Conservation (phyloP, 2,888 invertebrate genomes). For the Drosophila prostipennis region DNA sequence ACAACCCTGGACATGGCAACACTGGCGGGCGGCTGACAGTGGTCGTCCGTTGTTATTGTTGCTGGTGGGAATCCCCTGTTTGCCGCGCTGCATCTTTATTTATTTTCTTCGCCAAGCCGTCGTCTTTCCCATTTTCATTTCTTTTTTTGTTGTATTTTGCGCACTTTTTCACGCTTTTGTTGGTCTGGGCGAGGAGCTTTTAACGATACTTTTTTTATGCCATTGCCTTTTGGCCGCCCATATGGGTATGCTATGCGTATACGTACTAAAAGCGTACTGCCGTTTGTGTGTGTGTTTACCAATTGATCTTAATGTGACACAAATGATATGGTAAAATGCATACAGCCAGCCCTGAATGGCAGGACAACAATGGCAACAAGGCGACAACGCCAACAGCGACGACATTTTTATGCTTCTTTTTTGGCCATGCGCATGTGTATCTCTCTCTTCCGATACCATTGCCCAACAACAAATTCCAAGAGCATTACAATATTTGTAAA, state of each 20-base stretch:
- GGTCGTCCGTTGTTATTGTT: slow-evolving; percentile 42
- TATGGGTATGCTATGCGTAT: slow-evolving; percentile 20
- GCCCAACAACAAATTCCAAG: slow-evolving; percentile 47
- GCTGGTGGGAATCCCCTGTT: slow-evolving; percentile 38
- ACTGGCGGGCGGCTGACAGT: slow-evolving; percentile 45
- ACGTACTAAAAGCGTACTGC: slow-evolving; percentile 11
- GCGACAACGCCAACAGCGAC: slow-evolving; percentile 61
- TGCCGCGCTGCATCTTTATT: slow-evolving; percentile 52
- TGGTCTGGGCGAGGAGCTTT: slow-evolving; percentile 64
- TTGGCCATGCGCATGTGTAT: slow-evolving; percentile 63
- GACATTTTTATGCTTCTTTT: slow-evolving; percentile 75
- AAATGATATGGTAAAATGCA: slow-evolving; percentile 81
- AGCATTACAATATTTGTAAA: slow-evolving; percentile 75
- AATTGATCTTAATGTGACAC: slow-evolving; percentile 83
- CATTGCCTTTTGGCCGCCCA: slow-evolving; percentile 69
- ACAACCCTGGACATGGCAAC: slow-evolving; percentile 63
- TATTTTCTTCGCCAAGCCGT: slow-evolving; percentile 20
- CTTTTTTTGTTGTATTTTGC: slow-evolving; percentile 52
- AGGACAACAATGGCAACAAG: slow-evolving; percentile 56
- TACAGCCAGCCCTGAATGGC: slow-evolving; percentile 56
- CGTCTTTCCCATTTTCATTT: slow-evolving; percentile 10
- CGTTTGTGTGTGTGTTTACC: slow-evolving; percentile 72
- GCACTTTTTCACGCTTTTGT: slow-evolving; percentile 73
- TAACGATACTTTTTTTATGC: slow-evolving; percentile 74
- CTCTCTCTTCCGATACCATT: slow-evolving; percentile 2